These are phyloP conservation scores for Athene cunicularia DNA, from an alignment of 2,113 vertebrate species.

Conservation along the genomic window DNA sequence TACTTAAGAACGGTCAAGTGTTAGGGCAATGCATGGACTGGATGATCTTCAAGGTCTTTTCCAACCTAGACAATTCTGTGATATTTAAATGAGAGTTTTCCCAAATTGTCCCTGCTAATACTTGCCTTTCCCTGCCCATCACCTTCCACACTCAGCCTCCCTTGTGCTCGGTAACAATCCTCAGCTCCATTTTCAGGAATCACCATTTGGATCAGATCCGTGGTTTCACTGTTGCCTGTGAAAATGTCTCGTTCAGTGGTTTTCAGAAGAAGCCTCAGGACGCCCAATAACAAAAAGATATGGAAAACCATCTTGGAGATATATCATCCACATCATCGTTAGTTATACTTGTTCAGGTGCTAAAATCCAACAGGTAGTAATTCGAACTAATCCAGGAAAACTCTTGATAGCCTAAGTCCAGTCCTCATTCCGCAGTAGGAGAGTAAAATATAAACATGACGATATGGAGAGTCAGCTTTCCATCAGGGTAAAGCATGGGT, in stretches of 20 bases:
- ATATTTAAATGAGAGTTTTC: neutral
- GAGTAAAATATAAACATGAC: neutral
- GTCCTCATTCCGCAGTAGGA: neutral
- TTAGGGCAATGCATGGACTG: too few species aligned
- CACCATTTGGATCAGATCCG: neutral
- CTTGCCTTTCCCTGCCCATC: neutral
- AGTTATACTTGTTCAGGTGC: neutral
- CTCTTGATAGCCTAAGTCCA: neutral
- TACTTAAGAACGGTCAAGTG: too few species aligned
- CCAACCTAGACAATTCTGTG: too few species aligned
- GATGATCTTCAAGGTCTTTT: too few species aligned
- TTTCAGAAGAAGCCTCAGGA: neutral
- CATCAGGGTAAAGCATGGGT: accelerated
- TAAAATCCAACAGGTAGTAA: neutral
- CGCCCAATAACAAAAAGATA: neutral
- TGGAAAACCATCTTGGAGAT: neutral
- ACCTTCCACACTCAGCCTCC: neutral
- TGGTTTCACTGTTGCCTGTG: neutral
- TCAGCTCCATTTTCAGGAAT: neutral
- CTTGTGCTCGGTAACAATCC: accelerated
- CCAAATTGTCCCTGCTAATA: neutral
- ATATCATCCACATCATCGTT: accelerated
- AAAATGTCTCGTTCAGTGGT: neutral
- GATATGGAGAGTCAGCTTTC: neutral
- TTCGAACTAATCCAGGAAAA: neutral